Base-by-base conservation (phyloP, 2,113 vertebrate species). In the Cinclus mexicanus region DNA sequence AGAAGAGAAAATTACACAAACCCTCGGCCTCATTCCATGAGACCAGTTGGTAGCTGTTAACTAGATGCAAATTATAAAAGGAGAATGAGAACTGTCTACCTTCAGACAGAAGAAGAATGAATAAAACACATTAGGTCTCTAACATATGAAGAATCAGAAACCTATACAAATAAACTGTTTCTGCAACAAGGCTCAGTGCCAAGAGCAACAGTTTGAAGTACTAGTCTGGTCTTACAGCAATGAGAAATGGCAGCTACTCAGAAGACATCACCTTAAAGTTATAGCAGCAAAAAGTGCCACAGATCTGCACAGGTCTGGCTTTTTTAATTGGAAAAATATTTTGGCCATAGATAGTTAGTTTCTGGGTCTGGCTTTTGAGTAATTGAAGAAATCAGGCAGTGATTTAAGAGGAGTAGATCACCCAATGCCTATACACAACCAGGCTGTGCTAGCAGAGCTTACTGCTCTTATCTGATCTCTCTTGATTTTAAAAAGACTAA, bases 31-130 rank as follows among this genome's bases (percentile, higher is more conserved):
- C 74, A 89, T 97, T 96, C 94, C 92, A 78, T 0, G 1, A 87
- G 80, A 96, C 80, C 91, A 95, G 70, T 97, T 97, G 87, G 89
- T 96, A 94, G 87, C 84, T 94, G 93, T 90, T 88, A 96, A 84
- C 76, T 84, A 79, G 63, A 92, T 44, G 55, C 72, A 95, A 79
- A 47, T 93, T 96, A 94, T 95, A 96, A 96, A 97, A 94, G 87
- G 96, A 94, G 79, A 96, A 93, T 52, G 44, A 93, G 77, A 94
- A 95, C 82, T 6, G 44, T 24, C 61, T 90, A 96, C 96, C 83
- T 93, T 96, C 79, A 91, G 83, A 39, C 82, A 64, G 59, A 85
- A 94, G 80, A 97, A 95, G 79, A 95, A 97, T 96, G 84, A 95
- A 97, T 84, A 94, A 96, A 97, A 96, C 95, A 82, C 50, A 90